These are phyloP conservation scores for Cremastinae sp. DNA, from an alignment of 2,888 invertebrate genomes.

Conservation along the genomic window DNA sequence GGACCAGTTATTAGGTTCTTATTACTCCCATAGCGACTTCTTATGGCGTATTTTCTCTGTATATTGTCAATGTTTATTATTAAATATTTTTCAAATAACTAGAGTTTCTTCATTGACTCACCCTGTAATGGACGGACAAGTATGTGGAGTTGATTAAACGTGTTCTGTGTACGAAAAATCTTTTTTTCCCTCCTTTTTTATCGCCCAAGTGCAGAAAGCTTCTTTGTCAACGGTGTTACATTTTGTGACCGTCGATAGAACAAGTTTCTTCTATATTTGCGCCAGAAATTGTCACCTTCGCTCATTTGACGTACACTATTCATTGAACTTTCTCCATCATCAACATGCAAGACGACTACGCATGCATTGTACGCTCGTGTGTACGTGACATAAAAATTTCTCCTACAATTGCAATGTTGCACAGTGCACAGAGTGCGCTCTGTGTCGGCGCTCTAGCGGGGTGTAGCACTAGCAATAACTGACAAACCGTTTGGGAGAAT, in stretches of 20 bases:
- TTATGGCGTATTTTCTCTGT: slow-evolving; percentile 80
- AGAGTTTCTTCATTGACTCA: not conserved
- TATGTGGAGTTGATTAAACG: too few relatives aligned
- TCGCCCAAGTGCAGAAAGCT: too few relatives aligned
- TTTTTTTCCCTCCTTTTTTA: too few relatives aligned
- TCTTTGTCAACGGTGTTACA: too few relatives aligned
- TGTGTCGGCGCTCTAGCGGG: slow-evolving; percentile 34
- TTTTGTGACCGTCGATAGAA: not conserved
- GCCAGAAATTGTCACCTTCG: too few relatives aligned
- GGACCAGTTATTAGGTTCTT: slow-evolving; percentile 79
- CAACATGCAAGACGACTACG: slow-evolving; percentile 21
- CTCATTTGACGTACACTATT: too few relatives aligned
- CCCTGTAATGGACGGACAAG: too few relatives aligned
- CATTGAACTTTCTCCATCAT: slow-evolving; percentile 5
- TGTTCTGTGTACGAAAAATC: too few relatives aligned
- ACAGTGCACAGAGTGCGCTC: slow-evolving; percentile 38
- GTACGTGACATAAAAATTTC: slow-evolving; percentile 21
- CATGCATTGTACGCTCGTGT: not conserved
- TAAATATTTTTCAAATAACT: slow-evolving; percentile 80
- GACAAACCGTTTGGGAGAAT: not conserved
- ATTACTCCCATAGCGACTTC: slow-evolving; percentile 79
- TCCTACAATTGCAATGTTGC: not conserved
- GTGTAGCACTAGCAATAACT: slow-evolving; percentile 24
- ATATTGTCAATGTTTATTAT: slow-evolving; percentile 80
- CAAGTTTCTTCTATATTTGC: not conserved